phyloP scores from a whole-genome alignment of 1,140 invertebrate genomes.

The Drosophila tristis region DNA sequence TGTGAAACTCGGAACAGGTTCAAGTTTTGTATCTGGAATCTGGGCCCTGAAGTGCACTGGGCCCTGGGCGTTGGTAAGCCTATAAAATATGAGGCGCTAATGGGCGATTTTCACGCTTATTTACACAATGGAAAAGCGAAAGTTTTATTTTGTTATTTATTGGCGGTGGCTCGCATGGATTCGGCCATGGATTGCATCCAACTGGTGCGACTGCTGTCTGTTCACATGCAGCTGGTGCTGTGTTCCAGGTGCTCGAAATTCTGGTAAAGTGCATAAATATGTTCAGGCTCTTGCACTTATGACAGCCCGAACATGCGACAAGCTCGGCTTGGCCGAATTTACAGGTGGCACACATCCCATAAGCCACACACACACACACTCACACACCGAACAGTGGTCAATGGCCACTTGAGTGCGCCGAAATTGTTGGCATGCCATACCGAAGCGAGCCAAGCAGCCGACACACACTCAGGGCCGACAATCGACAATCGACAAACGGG shows the following conservation, averaged over 20 bases:
- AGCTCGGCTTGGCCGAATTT: slow-evolving; percentile 44
- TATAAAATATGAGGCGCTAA: slow-evolving; percentile 73
- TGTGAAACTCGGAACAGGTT: slow-evolving; percentile 68
- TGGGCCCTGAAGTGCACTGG: slow-evolving; percentile 20
- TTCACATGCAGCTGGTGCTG: slow-evolving; percentile 4
- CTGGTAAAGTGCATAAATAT: slow-evolving; percentile 80
- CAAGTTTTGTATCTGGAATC: slow-evolving; percentile 15
- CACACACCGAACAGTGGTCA: slow-evolving; percentile 44
- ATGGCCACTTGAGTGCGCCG: slow-evolving; percentile 62
- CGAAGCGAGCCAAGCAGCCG: slow-evolving; percentile 32
- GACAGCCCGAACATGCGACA: slow-evolving; percentile 61
- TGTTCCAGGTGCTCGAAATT: slow-evolving; percentile 58
- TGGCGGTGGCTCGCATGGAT: slow-evolving; percentile 8
- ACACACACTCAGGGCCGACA: slow-evolving; percentile 56
- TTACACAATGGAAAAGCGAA: slow-evolving; percentile 76
- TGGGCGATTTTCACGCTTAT: slow-evolving; percentile 68
- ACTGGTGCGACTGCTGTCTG: neutral
- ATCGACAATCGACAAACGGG: slow-evolving; percentile 3
- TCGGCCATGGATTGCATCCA: slow-evolving; percentile 18
- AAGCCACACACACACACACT: slow-evolving; percentile 30
- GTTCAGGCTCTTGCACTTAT: slow-evolving; percentile 58
- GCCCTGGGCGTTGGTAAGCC: slow-evolving; percentile 34
- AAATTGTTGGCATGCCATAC: slow-evolving; percentile 23
- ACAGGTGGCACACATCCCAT: slow-evolving; percentile 42
- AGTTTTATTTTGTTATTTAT: slow-evolving; percentile 66